Evolutionary conservation across 2,888 invertebrate genomes (phyloP), one percentile per base, ranked within the genome.

Genomic region (Idaea biselata): DNA sequence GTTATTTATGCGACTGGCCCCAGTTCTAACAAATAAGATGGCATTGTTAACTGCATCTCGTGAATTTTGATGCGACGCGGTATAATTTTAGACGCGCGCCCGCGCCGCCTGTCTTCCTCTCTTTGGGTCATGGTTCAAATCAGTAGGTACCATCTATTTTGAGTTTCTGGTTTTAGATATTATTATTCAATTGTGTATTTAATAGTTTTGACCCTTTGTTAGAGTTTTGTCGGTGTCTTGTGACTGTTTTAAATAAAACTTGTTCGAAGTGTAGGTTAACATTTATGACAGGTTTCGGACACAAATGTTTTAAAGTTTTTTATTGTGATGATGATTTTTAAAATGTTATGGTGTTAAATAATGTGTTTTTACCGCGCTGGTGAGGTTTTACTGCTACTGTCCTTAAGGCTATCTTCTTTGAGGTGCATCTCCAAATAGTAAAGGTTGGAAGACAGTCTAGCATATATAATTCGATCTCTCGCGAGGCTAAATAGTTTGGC

Each of bases 121-220:
- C 44, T 44, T 44, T 44, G 44, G 44, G 44, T 44, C 44, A 44
- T 44, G 44, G 44, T 44, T 44, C 44, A 44, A 44, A 44, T 44
- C 14, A 44, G 8, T 44, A 44, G 44, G 44, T 44, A 44, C 44
- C 7, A 33, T 11, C 44, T 44, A 44, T 44, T 44, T 44, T 11
- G 44, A 14, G 44, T 44, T 44, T 44, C 44, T 44, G 44, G 44
- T 44, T 44, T 44, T 44, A 14, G 44, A 44, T 2, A 32, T 44
- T 44, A 44, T 44, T 44, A 44, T 44, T 44, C 44, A 44, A 44
- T 44, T 44, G 44, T 44, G 14, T 44, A 44, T 44, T 44, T 44
- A 44, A 44, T 14, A 14, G 44, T 8, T 44, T 14, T 44, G 14
- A 44, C 8, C 44, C 44, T 44, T 44, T 44, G 44, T 44, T 44